Evolutionary conservation across 2,113 vertebrate genomes (phyloP).

Genomic region (Probosciger aterrimus): DNA sequence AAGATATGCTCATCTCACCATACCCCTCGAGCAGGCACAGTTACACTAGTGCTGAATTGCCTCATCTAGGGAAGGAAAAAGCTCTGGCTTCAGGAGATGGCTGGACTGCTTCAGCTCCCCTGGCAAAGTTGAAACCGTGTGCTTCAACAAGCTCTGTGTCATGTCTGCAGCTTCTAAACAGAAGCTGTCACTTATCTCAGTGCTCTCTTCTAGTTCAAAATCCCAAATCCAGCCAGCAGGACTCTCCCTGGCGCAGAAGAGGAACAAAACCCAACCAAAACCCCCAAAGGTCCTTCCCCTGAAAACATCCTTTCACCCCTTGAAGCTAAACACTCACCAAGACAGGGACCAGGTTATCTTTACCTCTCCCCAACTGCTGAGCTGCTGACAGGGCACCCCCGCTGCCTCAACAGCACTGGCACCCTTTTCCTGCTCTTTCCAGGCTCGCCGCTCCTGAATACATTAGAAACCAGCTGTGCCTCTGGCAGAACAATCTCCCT

Average conservation of each 20-base stretch:
- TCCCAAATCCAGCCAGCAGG: background rate
- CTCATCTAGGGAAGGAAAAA: background rate
- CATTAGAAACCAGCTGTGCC: fast-evolving
- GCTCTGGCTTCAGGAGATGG: background rate
- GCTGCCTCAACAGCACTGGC: background rate
- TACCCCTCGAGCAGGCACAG: background rate
- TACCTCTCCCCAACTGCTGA: background rate
- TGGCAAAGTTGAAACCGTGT: background rate
- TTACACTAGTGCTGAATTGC: background rate
- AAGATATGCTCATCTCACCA: background rate
- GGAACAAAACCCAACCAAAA: background rate
- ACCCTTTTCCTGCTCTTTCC: background rate
- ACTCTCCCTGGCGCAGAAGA: background rate
- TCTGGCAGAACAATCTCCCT: background rate
- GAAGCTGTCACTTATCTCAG: slow-evolving; percentile 30
- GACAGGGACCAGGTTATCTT: background rate
- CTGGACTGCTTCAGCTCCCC: background rate
- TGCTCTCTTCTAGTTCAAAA: background rate
- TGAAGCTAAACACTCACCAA: background rate
- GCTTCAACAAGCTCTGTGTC: slow-evolving; percentile 27
- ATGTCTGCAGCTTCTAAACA: slow-evolving; percentile 19
- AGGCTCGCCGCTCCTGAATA: fast-evolving
- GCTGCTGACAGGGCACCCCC: background rate
- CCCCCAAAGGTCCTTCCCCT: background rate
- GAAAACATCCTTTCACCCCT: background rate